These are phyloP conservation scores for Thecophora atra DNA, from an alignment of 2,888 invertebrate genomes.

Conservation along the genomic window DNA sequence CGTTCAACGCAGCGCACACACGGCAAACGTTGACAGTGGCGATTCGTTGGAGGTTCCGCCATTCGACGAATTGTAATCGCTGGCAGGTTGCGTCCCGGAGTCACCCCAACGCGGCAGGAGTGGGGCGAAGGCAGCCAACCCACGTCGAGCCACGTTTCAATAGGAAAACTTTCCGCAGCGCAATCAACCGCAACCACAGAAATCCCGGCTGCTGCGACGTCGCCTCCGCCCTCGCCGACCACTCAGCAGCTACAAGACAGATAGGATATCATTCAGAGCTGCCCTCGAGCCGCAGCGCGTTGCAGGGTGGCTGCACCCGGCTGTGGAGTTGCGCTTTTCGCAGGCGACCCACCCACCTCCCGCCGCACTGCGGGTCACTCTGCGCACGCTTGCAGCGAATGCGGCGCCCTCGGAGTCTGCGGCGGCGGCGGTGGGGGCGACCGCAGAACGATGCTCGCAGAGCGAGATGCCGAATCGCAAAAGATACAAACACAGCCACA, in stretches of 20 bases:
- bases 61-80: too few relatives aligned
- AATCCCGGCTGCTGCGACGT: constrained; percentile 2
- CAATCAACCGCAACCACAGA: constrained; percentile 31
- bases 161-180: background rate
- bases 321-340: constrained; percentile 29
- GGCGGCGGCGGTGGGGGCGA: background rate
- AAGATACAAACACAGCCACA: constrained; percentile 44
- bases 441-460: constrained; percentile 34
- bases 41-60: too few relatives aligned
- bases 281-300: constrained; percentile 37
- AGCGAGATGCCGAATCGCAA: constrained; percentile 46
- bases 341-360: constrained; percentile 30
- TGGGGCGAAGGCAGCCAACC: too few relatives aligned
- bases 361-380: constrained; percentile 26
- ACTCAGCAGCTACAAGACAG: constrained; percentile 25
- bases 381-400: constrained; percentile 45
- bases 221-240: background rate
- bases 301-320: background rate
- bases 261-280: constrained; percentile 42
- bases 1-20: too few relatives aligned
- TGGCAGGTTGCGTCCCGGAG: too few relatives aligned
- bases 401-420: background rate
- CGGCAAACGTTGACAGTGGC: too few relatives aligned
- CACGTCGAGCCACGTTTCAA: too few relatives aligned
- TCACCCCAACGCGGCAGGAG: too few relatives aligned